These are phyloP conservation scores for Noctuana brunneofusca DNA, from an alignment of 2,888 invertebrate species.

Conservation along the genomic window DNA sequence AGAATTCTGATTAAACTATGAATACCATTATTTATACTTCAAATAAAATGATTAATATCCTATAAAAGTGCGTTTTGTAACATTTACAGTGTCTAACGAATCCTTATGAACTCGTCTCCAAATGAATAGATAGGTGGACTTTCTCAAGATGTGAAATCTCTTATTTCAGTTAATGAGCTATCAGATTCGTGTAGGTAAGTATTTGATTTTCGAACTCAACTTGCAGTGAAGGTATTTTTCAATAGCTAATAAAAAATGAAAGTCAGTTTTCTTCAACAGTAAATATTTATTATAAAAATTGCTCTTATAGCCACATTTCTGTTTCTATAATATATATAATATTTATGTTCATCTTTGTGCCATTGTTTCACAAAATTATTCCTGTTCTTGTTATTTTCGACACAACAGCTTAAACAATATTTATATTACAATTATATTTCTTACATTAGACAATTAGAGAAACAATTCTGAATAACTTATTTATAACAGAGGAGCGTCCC, in stretches of 20 bases:
- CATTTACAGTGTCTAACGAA: background rate
- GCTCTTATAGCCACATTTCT: slow-evolving; percentile 83
- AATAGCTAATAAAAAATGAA: slow-evolving; percentile 53
- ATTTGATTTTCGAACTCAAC: background rate
- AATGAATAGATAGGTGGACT: background rate
- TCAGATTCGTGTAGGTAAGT: background rate
- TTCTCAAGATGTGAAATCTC: background rate
- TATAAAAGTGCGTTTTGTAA: too few relatives aligned
- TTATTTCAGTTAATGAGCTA: background rate
- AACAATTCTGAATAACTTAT: slow-evolving; percentile 70
- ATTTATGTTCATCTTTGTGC: slow-evolving; percentile 83
- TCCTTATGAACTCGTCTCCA: background rate
- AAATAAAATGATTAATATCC: too few relatives aligned
- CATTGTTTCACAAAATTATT: slow-evolving; percentile 83
- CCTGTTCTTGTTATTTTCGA: slow-evolving; percentile 82
- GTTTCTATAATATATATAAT: slow-evolving; percentile 83
- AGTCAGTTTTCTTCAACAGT: slow-evolving; percentile 78
- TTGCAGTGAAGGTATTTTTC: background rate
- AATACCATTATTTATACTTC: too few relatives aligned
- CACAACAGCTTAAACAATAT: slow-evolving; percentile 82
- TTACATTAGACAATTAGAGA: slow-evolving; percentile 74
- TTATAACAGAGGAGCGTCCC: slow-evolving; percentile 71
- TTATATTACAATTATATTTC: slow-evolving; percentile 79
- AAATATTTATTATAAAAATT: slow-evolving; percentile 84
- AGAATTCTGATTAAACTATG: too few relatives aligned